These are phyloP conservation scores for Chaetodon auriga DNA, from an alignment of 2,113 vertebrate genomes.

Conservation along the genomic window DNA sequence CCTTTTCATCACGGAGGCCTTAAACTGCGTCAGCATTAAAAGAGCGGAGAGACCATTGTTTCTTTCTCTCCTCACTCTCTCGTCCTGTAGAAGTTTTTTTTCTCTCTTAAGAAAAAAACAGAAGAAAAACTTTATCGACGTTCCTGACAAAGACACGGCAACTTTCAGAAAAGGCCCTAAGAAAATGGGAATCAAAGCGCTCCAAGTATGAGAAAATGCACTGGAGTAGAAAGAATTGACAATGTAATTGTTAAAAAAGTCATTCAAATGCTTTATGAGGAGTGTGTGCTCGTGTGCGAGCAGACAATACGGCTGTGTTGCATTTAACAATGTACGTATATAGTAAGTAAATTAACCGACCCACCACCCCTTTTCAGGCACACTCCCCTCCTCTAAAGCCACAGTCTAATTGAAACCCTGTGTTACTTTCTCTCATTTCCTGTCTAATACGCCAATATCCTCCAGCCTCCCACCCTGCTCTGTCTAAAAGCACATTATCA, in stretches of 20 bases:
- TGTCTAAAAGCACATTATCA: slow-evolving; percentile 70
- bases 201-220: not conserved
- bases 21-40: slow-evolving; percentile 35
- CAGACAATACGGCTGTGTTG: not conserved
- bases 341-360: not conserved
- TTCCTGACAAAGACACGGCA: slow-evolving; percentile 1
- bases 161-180: not conserved
- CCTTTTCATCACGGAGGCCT: slow-evolving; percentile 40
- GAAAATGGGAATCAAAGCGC: not conserved
- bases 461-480: not conserved
- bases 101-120: not conserved
- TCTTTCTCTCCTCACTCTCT: not conserved
- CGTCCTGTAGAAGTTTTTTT: not conserved
- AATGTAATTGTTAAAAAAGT: not conserved
- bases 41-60: slow-evolving; percentile 30
- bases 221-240: not conserved
- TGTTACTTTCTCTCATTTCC: slow-evolving; percentile 27
- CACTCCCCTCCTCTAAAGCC: not conserved
- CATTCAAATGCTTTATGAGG: not conserved
- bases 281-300: not conserved
- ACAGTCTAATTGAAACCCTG: not conserved
- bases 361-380: not conserved
- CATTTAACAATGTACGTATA: not conserved
- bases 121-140: not conserved
- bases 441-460: slow-evolving; percentile 19